phyloP scores from a whole-genome alignment of 2,797 vertebrate species.

The Falco cherrug region DNA sequence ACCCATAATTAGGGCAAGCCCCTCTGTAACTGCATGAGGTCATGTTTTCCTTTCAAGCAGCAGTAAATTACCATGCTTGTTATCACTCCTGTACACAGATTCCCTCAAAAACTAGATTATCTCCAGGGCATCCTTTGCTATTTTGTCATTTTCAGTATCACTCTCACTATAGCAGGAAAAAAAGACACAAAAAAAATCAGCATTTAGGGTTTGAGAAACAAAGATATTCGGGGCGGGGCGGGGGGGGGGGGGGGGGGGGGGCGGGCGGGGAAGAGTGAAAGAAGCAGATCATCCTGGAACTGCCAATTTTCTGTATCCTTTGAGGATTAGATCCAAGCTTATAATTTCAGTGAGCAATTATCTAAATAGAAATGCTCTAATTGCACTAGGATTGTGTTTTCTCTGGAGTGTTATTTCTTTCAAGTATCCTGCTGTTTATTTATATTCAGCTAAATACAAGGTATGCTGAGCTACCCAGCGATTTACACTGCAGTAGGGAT shows the following conservation, averaged over 20 bases:
- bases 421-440: slow-evolving; percentile 77
- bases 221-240: neutral
- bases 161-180: neutral
- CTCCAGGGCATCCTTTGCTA: slow-evolving; percentile 17
- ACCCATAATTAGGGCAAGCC: slow-evolving; percentile 57
- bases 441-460: slow-evolving; percentile 71
- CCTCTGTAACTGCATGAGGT: slow-evolving; percentile 56
- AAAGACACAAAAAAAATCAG: neutral
- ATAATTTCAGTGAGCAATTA: slow-evolving; percentile 74
- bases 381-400: slow-evolving; percentile 76
- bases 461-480: slow-evolving; percentile 38
- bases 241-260: too few relatives aligned
- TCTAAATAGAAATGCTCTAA: slow-evolving; percentile 76
- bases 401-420: slow-evolving; percentile 75
- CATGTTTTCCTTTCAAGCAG: slow-evolving; percentile 53
- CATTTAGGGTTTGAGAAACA: slow-evolving; percentile 11
- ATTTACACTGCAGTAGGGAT: slow-evolving; percentile 33
- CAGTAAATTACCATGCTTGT: slow-evolving; percentile 45
- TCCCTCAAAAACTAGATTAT: slow-evolving; percentile 44
- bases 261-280: neutral
- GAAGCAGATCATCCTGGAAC: neutral
- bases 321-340: slow-evolving; percentile 70
- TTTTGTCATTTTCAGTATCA: slow-evolving; percentile 16
- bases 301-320: slow-evolving; percentile 42
- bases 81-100: slow-evolving; percentile 16